A percentile compares a stretch with the other conserved stretches of the same genome.
phyloP scores from a whole-genome alignment of 2,888 invertebrate species.

The Papilio demoleus region DNA sequence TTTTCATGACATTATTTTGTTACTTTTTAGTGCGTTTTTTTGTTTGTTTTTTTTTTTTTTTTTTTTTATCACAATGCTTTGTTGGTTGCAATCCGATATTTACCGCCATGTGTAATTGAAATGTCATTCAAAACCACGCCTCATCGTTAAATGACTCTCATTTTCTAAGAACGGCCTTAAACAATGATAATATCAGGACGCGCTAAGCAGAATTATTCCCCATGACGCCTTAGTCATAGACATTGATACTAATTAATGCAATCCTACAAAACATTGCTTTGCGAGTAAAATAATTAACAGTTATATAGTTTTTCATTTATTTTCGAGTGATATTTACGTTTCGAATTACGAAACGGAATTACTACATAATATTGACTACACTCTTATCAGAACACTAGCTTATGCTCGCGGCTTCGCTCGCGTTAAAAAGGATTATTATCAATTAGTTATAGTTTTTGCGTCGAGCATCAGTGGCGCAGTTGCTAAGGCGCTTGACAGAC shows the following conservation, averaged over 20 bases:
- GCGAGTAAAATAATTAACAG: not conserved
- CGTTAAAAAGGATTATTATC: too few relatives aligned
- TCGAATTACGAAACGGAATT: not conserved
- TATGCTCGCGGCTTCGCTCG: too few relatives aligned
- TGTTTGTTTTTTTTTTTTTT: too few relatives aligned
- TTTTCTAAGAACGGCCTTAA: not conserved
- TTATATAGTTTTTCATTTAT: not conserved
- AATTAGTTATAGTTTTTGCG: too few relatives aligned
- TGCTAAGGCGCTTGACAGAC: too few relatives aligned
- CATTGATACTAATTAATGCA: slow-evolving; percentile 5
- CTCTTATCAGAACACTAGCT: not conserved
- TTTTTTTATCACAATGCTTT: too few relatives aligned
- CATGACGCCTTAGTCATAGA: not conserved
- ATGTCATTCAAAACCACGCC: not conserved
- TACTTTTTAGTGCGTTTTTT: too few relatives aligned
- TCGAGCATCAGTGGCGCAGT: too few relatives aligned
- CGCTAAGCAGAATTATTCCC: not conserved
- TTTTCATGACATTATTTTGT: too few relatives aligned
- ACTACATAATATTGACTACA: not conserved
- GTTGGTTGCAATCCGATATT: too few relatives aligned
- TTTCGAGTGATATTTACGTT: not conserved
- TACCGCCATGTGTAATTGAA: not conserved
- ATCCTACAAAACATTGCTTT: not conserved
- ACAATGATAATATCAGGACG: not conserved
- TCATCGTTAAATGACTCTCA: not conserved